A percentile compares a stretch with the other conserved stretches of the same genome.
phyloP scores from a whole-genome alignment of 2,113 vertebrate species.

The Eleginops maclovinus region DNA sequence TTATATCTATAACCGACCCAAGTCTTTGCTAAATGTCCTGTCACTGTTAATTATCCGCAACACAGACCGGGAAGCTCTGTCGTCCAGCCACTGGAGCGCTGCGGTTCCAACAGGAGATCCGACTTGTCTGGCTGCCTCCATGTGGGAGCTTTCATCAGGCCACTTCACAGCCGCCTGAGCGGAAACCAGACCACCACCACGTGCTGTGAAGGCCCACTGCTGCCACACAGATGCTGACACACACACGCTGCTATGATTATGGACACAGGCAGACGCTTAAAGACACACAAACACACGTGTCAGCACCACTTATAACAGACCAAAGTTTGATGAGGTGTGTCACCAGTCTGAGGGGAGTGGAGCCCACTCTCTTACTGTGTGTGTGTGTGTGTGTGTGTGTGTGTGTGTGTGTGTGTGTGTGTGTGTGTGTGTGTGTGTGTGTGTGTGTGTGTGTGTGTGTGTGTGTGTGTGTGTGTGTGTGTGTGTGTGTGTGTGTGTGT shows the following conservation, averaged over 20 bases:
- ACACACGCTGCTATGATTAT: slow-evolving; percentile 50
- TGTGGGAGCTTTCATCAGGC: slow-evolving; percentile 65
- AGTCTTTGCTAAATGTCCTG: not conserved
- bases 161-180: slow-evolving; percentile 64
- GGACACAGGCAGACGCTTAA: slow-evolving; percentile 26
- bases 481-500: slow-evolving; percentile 10
- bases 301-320: slow-evolving; percentile 44
- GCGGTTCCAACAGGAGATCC: slow-evolving; percentile 38
- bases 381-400: slow-evolving; percentile 4
- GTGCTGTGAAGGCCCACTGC: slow-evolving; percentile 42
- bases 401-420: slow-evolving; percentile 6
- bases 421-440: slow-evolving; percentile 7
- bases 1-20: slow-evolving; percentile 9
- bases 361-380: slow-evolving; percentile 17
- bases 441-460: slow-evolving; percentile 14
- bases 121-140: slow-evolving; percentile 43
- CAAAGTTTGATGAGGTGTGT: slow-evolving; percentile 62
- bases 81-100: slow-evolving; percentile 18
- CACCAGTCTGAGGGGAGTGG: slow-evolving; percentile 39
- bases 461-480: slow-evolving; percentile 1
- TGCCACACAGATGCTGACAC: slow-evolving; percentile 38
- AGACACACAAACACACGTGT: slow-evolving; percentile 55
- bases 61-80: not conserved
- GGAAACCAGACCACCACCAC: slow-evolving; percentile 66
- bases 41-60: slow-evolving; percentile 2